Conservation (phyloP, 1,140 invertebrate species). For the Leptonema lineaticorne region DNA sequence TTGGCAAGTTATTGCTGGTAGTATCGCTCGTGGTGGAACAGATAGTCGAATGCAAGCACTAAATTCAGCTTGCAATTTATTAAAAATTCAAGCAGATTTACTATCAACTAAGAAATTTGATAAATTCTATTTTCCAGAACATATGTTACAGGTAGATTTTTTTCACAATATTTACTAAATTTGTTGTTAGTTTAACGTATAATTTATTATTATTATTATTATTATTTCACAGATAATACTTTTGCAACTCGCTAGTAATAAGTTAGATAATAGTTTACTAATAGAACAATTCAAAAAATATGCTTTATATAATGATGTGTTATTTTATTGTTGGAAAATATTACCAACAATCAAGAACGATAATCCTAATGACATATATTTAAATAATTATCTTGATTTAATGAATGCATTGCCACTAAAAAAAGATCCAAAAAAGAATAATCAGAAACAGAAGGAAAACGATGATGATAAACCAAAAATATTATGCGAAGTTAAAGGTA, state of each 20-base stretch:
- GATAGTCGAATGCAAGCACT: slow-evolving; percentile 64
- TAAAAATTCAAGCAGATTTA: slow-evolving; percentile 66
- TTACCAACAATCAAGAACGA: slow-evolving; percentile 57
- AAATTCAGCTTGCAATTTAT: slow-evolving; percentile 65
- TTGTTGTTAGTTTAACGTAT: not conserved
- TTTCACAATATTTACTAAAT: not conserved
- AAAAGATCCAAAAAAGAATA: slow-evolving; percentile 52
- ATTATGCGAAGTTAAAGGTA: slow-evolving; percentile 52
- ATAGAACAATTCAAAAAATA: slow-evolving; percentile 66
- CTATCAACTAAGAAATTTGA: slow-evolving; percentile 49
- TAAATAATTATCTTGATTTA: slow-evolving; percentile 70
- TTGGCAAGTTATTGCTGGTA: slow-evolving; percentile 55
- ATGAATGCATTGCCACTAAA: slow-evolving; percentile 62
- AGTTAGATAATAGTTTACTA: slow-evolving; percentile 55
- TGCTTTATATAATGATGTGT: slow-evolving; percentile 63
- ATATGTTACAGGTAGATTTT: slow-evolving; percentile 58
- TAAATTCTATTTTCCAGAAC: slow-evolving; percentile 61
- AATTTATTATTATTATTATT: not conserved
- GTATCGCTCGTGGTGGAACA: slow-evolving; percentile 55
- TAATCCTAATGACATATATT: slow-evolving; percentile 63
- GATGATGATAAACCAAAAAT: slow-evolving; percentile 48
- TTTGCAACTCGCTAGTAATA: slow-evolving; percentile 57
- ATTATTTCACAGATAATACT: slow-evolving; percentile 56
- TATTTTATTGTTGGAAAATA: slow-evolving; percentile 61
- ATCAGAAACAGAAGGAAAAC: slow-evolving; percentile 44